phyloP scores from a whole-genome alignment of 2,113 vertebrate genomes.

The Odocoileus hemionus region DNA sequence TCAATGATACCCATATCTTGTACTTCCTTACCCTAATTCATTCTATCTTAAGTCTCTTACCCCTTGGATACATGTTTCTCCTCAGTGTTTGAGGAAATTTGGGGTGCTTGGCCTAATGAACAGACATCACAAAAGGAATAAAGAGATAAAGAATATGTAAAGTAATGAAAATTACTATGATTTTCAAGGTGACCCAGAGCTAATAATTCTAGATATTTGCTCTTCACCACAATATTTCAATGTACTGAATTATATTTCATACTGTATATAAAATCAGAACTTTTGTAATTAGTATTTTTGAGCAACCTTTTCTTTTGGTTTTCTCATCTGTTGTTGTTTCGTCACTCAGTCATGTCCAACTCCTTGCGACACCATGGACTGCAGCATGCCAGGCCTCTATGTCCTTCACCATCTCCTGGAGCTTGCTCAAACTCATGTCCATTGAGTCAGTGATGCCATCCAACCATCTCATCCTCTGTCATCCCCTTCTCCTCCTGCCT shows the following conservation, averaged over 20 bases:
- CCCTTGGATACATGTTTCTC: not conserved
- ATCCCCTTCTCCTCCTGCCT: not conserved
- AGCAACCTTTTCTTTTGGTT: not conserved
- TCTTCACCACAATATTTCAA: not conserved
- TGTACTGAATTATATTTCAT: not conserved
- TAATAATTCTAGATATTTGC: not conserved
- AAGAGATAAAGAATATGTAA: not conserved
- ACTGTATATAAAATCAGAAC: not conserved
- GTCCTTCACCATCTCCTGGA: not conserved
- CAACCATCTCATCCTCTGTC: not conserved
- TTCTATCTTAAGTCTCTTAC: not conserved
- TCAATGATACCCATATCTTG: not conserved
- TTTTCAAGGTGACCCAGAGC: not conserved
- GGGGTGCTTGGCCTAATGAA: not conserved
- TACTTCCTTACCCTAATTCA: not conserved
- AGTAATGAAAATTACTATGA: not conserved
- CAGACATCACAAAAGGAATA: not conserved
- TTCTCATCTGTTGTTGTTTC: not conserved
- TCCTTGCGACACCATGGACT: rapidly evolving
- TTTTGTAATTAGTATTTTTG: not conserved
- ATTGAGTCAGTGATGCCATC: not conserved
- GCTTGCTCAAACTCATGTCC: not conserved
- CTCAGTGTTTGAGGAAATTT: not conserved
- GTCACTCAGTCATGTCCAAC: not conserved
- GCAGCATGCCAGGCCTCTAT: not conserved